phyloP scores from a whole-genome alignment of 2,113 vertebrate genomes.

The Diadophis punctatus region DNA sequence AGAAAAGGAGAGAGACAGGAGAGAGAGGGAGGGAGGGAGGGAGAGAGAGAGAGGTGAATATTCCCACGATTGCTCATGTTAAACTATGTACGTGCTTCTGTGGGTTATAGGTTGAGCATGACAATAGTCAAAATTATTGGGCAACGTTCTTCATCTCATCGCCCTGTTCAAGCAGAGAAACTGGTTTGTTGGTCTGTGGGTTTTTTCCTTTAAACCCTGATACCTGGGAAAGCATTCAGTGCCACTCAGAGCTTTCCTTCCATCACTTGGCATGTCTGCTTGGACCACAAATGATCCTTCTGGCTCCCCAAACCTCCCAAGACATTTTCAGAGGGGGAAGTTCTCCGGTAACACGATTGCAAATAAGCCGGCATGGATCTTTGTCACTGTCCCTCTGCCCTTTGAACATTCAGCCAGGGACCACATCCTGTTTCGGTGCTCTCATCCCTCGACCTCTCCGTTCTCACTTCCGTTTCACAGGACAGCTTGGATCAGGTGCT shows the following conservation, averaged over 20 bases:
- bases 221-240: neutral
- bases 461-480: slow-evolving; percentile 40
- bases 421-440: neutral
- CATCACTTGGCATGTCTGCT: neutral
- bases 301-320: neutral
- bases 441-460: neutral
- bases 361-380: neutral
- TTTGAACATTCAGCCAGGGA: too few species aligned
- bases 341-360: too few species aligned
- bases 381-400: too few species aligned
- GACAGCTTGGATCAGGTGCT: slow-evolving; percentile 68
- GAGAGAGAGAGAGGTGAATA: neutral
- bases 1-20: too few species aligned
- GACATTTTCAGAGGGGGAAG: neutral
- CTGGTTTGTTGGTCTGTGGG: neutral
- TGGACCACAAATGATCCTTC: too few species aligned
- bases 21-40: too few species aligned
- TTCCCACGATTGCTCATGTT: neutral
- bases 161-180: neutral
- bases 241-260: neutral
- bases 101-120: neutral
- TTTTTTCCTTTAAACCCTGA: neutral
- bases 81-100: neutral
- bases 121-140: neutral
- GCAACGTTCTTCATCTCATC: neutral